Percentiles rank a stretch among this genome's conserved stretches.
phyloP scores from a whole-genome alignment of 2,888 invertebrate genomes.

The Pharmacophagus antenor region DNA sequence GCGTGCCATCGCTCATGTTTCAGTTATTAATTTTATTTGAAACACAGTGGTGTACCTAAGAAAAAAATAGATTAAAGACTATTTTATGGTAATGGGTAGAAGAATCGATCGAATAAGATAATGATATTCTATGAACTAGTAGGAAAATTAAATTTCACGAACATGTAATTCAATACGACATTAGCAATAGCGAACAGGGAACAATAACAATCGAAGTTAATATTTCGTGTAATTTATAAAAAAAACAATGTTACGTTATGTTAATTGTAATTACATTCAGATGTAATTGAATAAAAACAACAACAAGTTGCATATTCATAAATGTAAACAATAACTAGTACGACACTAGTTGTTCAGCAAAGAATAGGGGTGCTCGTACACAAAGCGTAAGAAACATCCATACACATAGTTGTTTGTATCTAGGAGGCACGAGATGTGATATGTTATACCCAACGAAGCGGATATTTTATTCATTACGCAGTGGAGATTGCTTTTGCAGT shows the following conservation, averaged over 20 bases:
- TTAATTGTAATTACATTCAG: not conserved
- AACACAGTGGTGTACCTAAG: too few relatives aligned
- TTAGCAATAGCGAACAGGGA: too few relatives aligned
- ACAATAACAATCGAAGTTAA: too few relatives aligned
- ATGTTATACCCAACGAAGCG: slow-evolving; percentile 2
- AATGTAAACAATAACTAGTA: slow-evolving; percentile 1
- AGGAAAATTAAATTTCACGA: too few relatives aligned
- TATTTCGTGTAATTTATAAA: too few relatives aligned
- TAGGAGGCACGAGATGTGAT: slow-evolving; percentile 1
- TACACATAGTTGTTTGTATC: not conserved
- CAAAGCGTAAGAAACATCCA: not conserved
- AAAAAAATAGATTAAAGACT: too few relatives aligned
- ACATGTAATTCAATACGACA: too few relatives aligned
- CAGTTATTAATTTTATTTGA: too few relatives aligned
- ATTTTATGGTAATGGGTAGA: too few relatives aligned
- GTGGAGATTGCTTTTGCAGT: not conserved
- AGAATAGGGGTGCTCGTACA: not conserved
- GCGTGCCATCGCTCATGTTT: too few relatives aligned
- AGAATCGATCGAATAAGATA: too few relatives aligned
- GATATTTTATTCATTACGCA: not conserved
- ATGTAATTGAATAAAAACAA: not conserved
- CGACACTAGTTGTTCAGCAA: not conserved
- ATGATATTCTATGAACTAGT: too few relatives aligned
- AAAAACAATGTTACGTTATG: not conserved
- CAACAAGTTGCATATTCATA: not conserved